Conservation (phyloP, 1,140 invertebrate species). For the Anastrepha ludens region DNA sequence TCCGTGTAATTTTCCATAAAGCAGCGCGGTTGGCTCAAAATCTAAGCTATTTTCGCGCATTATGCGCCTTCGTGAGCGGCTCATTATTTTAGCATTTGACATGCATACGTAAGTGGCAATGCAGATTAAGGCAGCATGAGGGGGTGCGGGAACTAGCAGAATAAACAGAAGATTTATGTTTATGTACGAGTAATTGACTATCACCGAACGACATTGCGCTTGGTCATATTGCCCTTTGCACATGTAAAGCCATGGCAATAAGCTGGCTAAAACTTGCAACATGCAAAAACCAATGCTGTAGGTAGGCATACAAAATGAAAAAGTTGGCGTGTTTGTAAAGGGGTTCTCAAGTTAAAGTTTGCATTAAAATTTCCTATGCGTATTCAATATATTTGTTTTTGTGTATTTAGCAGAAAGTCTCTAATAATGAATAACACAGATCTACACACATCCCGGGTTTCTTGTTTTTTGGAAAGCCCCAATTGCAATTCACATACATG, state of each 20-base stretch:
- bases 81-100: conserved; percentile 50
- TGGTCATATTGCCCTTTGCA: not conserved
- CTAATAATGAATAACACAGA: no score
- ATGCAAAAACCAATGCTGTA: no score
- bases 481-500: no score
- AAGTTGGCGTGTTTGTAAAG: no score
- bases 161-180: not conserved
- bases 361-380: no score
- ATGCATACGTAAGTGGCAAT: not conserved
- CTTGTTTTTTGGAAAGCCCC: no score
- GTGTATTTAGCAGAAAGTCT: no score
- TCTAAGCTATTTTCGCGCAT: conserved; percentile 29
- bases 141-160: not conserved
- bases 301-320: no score
- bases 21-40: not conserved
- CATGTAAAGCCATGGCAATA: not conserved
- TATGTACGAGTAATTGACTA: conserved; percentile 27
- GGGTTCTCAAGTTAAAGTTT: no score
- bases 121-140: not conserved
- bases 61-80: conserved; percentile 43
- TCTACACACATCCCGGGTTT: no score
- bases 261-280: conserved; percentile 2
- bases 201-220: not conserved
- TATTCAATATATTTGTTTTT: no score
- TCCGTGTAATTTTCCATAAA: no score